Evolutionary conservation across 2,888 invertebrate species (phyloP).

Genomic region (Strigamia maritima): DNA sequence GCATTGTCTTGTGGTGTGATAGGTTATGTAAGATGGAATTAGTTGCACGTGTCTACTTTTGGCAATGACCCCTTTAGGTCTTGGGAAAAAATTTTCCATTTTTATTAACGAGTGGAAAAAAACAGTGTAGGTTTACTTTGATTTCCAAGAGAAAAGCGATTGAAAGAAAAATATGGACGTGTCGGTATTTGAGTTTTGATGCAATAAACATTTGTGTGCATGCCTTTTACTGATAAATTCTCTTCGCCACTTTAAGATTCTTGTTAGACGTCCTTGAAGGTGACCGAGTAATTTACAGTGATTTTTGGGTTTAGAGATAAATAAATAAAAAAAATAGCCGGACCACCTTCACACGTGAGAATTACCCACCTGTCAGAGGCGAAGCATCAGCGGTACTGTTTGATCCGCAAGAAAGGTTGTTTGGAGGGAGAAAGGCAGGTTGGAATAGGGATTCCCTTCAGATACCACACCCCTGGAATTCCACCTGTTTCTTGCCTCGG

Average conservation of each 20-base stretch:
- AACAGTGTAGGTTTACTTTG: conserved; percentile 8
- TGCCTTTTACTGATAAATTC: not conserved
- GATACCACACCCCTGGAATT: conserved; percentile 32
- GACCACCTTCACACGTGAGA: conserved; percentile 30
- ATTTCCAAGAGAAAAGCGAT: conserved; percentile 21
- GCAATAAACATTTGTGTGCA: not conserved
- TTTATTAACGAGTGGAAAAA: conserved; percentile 12
- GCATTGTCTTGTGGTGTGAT: conserved; percentile 27
- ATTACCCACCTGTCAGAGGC: conserved; percentile 30
- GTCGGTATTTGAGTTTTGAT: not conserved
- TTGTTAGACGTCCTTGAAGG: not conserved
- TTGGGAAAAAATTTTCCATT: conserved; percentile 11
- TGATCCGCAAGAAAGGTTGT: conserved; percentile 31
- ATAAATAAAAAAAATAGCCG: not conserved
- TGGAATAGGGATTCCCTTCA: conserved; percentile 8
- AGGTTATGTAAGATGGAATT: conserved; percentile 30
- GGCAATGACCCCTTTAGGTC: conserved; percentile 29
- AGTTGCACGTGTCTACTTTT: conserved; percentile 26
- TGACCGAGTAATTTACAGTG: not conserved
- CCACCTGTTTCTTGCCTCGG: conserved; percentile 18
- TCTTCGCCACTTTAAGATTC: not conserved
- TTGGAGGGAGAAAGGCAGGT: conserved; percentile 11
- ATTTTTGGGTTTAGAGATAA: not conserved
- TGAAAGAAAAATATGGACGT: not conserved
- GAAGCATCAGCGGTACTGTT: conserved; percentile 32